phyloP scores from a whole-genome alignment of 2,888 invertebrate species.

The Brachypterus glaber region DNA sequence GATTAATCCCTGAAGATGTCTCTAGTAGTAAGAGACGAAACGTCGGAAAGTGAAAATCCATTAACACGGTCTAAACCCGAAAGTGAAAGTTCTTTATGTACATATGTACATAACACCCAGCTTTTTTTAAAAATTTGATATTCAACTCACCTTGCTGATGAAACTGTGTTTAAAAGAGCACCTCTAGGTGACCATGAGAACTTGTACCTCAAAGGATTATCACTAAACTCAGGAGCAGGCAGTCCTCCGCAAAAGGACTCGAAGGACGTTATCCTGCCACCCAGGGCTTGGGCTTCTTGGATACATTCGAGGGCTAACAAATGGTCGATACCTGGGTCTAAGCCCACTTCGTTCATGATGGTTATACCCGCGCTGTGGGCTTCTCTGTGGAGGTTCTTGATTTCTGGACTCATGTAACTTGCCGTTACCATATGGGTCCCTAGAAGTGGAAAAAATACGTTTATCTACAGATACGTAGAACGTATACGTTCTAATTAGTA shows the following conservation, averaged over 20 bases:
- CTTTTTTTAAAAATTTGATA: no score
- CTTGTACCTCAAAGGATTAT: conserved; percentile 82
- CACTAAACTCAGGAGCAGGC: conserved; percentile 93
- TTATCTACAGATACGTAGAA: no score
- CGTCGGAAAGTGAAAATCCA: no score
- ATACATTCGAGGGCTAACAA: conserved; percentile 94
- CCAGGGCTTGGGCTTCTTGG: conserved; percentile 79
- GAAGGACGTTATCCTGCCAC: conserved; percentile 89
- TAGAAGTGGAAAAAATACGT: no score
- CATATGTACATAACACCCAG: no score
- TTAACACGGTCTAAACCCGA: no score
- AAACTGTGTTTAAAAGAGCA: conserved; percentile 81
- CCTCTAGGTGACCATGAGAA: conserved; percentile 97
- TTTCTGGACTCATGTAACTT: conserved; percentile 82
- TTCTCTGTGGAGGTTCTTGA: conserved; percentile 65
- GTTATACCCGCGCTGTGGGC: conserved; percentile 86
- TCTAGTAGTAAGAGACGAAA: no score
- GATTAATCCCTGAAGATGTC: no score
- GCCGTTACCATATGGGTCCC: conserved; percentile 96
- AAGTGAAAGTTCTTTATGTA: no score
- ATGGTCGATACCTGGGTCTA: conserved; percentile 80
- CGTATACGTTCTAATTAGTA: no score
- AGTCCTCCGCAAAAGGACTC: conserved; percentile 95
- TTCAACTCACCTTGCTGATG: conserved; percentile 64
- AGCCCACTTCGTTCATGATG: conserved; percentile 90